These are phyloP conservation scores for Bettongia penicillata DNA, from an alignment of 2,113 vertebrate genomes.

Conservation along the genomic window DNA sequence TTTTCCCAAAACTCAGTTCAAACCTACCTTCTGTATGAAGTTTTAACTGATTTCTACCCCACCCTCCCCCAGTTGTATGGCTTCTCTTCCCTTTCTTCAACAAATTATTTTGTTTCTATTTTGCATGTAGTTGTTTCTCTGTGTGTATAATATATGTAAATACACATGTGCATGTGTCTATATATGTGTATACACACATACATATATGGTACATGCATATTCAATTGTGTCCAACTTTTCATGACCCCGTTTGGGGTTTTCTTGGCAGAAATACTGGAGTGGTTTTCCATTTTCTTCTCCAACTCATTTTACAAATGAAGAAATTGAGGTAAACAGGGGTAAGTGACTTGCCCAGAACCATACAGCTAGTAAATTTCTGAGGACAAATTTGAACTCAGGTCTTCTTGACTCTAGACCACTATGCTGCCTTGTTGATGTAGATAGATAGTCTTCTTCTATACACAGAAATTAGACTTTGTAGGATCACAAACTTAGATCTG, in stretches of 20 bases:
- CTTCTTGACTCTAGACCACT: too few relatives aligned
- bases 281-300: not conserved
- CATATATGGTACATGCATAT: too few relatives aligned
- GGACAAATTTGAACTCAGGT: too few relatives aligned
- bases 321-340: not conserved
- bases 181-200: too few relatives aligned
- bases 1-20: not conserved
- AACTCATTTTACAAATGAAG: not conserved
- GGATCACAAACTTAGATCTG: not conserved
- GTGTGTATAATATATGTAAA: too few relatives aligned
- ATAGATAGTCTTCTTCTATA: not conserved
- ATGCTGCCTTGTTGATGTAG: not conserved
- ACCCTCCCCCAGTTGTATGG: not conserved
- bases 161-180: too few relatives aligned
- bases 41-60: not conserved
- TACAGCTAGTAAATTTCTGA: not conserved
- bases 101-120: not conserved
- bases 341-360: not conserved
- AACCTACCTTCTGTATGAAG: not conserved
- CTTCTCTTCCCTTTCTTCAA: not conserved
- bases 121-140: not conserved
- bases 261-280: not conserved
- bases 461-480: not conserved
- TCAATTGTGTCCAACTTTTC: too few relatives aligned
- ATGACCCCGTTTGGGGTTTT: not conserved